Percentiles rank a stretch among this genome's conserved stretches.
Conservation (phyloP, 1,140 invertebrate species). For the Brachionus koreanus region DNA sequence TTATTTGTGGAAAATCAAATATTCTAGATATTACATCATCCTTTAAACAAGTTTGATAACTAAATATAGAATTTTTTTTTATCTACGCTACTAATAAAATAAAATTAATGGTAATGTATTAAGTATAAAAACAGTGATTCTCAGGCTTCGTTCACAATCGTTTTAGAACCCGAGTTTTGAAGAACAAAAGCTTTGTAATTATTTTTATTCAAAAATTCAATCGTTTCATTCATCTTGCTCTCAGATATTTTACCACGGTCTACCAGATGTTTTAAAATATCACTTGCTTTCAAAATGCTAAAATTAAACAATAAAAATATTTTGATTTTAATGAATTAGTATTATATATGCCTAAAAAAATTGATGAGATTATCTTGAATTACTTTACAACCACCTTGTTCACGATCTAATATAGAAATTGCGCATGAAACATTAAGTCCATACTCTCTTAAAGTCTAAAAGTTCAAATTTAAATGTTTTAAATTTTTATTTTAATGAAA, state of each 20-base stretch:
- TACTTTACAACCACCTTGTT: constrained; percentile 78
- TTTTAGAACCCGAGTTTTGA: background rate
- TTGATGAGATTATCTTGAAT: constrained; percentile 62
- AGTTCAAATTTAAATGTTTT: background rate
- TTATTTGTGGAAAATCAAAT: too few species aligned
- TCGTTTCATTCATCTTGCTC: constrained; percentile 17
- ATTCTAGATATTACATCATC: too few species aligned
- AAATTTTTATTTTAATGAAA: background rate
- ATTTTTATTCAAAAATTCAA: constrained; percentile 2
- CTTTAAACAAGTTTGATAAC: too few species aligned
- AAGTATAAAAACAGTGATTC: background rate
- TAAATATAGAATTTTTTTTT: too few species aligned
- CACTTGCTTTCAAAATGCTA: constrained; percentile 31
- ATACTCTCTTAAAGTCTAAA: constrained; percentile 65
- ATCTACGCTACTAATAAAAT: too few species aligned
- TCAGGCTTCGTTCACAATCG: background rate
- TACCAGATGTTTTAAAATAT: constrained; percentile 21
- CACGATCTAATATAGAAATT: constrained; percentile 81
- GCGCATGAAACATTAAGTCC: constrained; percentile 72
- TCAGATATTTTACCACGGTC: constrained; percentile 25
- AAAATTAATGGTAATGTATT: too few species aligned
- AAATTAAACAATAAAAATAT: too few species aligned
- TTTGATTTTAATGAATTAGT: background rate
- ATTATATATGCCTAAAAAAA: background rate
- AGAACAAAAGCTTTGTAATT: background rate